These are phyloP conservation scores for Epirrita christyi DNA, from an alignment of 2,888 invertebrate species.

Conservation along the genomic window DNA sequence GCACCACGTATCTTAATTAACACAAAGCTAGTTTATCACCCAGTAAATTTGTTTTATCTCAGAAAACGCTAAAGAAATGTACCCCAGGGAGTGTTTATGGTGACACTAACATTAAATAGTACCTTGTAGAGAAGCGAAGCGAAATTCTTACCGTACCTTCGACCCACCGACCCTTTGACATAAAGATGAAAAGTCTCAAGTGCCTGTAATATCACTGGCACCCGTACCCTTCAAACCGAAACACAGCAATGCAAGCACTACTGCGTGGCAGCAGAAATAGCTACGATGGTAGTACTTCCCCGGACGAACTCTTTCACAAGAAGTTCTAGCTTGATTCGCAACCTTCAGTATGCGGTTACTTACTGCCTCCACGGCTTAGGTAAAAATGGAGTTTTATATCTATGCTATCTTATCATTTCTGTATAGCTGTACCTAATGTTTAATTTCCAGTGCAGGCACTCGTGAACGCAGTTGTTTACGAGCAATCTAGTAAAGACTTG, in stretches of 20 bases:
- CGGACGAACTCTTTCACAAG: too few relatives aligned
- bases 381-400: constrained; percentile 7
- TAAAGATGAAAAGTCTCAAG: too few relatives aligned
- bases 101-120: not conserved
- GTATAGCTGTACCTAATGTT: constrained; percentile 15
- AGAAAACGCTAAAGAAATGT: constrained; percentile 27
- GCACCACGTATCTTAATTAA: constrained; percentile 31
- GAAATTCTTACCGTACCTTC: too few relatives aligned
- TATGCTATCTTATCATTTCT: not conserved
- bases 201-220: too few relatives aligned
- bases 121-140: not conserved
- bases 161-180: too few relatives aligned
- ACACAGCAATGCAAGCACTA: too few relatives aligned
- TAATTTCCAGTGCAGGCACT: constrained; percentile 28
- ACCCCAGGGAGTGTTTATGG: constrained; percentile 24
- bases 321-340: too few relatives aligned
- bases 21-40: constrained; percentile 28
- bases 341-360: too few relatives aligned
- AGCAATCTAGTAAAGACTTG: not conserved
- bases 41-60: constrained; percentile 34
- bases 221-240: too few relatives aligned
- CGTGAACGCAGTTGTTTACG: constrained; percentile 16
- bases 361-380: not conserved
- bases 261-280: too few relatives aligned
- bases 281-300: too few relatives aligned